These are phyloP conservation scores for Sylvilagus floridanus DNA, from an alignment of 2,797 vertebrate species.

Conservation along the genomic window DNA sequence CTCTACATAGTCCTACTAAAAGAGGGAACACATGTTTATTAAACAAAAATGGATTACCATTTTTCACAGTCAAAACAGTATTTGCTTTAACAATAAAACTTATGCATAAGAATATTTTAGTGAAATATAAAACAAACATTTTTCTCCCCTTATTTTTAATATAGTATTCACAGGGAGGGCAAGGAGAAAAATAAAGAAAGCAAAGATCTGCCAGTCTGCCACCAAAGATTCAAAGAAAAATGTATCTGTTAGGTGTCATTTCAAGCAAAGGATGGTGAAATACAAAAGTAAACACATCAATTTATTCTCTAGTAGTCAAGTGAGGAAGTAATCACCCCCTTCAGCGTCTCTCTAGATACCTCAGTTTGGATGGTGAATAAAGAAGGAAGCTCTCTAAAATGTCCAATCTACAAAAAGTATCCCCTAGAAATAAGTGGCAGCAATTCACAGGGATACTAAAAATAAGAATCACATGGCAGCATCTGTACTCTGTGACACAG, in stretches of 20 bases:
- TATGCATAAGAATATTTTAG: conserved; percentile 58
- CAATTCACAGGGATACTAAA: conserved; percentile 2
- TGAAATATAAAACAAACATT: conserved; percentile 66
- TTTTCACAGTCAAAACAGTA: conserved; percentile 50
- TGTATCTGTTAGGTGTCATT: background rate
- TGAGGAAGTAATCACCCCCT: background rate
- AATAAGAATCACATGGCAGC: background rate
- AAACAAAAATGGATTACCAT: conserved; percentile 17
- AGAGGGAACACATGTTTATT: conserved; percentile 48
- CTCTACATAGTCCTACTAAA: conserved; percentile 25
- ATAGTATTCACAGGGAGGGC: background rate
- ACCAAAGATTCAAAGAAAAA: conserved; percentile 5
- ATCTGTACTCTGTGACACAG: background rate
- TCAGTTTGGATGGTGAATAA: background rate
- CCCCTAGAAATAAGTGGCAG: conserved; percentile 35
- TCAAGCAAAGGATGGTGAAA: background rate
- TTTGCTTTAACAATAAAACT: conserved; percentile 67
- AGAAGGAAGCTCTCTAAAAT: conserved; percentile 22
- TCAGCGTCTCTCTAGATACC: background rate
- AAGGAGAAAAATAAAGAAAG: conserved; percentile 56
- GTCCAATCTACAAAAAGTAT: background rate
- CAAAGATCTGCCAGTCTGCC: background rate
- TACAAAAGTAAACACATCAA: background rate
- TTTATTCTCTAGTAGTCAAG: background rate
- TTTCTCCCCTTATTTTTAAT: background rate